A percentile compares a stretch with the other conserved stretches of the same genome.
Conservation (phyloP, 2,113 vertebrate species). For the Rhinoptilus africanus region DNA sequence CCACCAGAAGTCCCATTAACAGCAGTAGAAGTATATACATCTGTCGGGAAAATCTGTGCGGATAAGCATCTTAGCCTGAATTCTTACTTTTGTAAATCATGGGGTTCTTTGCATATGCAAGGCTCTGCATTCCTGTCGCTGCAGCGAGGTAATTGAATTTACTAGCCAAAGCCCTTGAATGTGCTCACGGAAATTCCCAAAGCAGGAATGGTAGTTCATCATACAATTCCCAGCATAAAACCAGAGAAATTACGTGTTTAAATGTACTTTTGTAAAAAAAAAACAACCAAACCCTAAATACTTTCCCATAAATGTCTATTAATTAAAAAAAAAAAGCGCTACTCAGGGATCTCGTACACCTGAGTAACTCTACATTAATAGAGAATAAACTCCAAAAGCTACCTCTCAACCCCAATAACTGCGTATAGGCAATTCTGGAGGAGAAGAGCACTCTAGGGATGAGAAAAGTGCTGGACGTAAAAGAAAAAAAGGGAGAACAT, state of each 20-base stretch:
- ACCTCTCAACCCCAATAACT: neutral
- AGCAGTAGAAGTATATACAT: neutral
- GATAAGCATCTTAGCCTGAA: neutral
- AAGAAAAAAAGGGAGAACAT: neutral
- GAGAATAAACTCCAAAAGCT: neutral
- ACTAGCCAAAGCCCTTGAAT: neutral
- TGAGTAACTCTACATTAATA: neutral
- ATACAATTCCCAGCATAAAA: neutral
- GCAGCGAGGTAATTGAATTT: slow-evolving; percentile 1
- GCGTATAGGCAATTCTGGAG: neutral
- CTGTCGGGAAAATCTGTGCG: neutral
- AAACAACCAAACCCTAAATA: neutral
- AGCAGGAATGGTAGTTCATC: neutral
- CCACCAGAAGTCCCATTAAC: neutral
- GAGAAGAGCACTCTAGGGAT: neutral
- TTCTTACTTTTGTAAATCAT: neutral
- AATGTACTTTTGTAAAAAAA: neutral
- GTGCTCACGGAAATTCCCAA: neutral
- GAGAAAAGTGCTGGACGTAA: neutral
- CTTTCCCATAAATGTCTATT: neutral
- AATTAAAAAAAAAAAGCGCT: neutral
- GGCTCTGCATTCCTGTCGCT: neutral
- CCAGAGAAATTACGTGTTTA: neutral
- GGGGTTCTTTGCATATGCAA: neutral
- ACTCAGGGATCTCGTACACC: neutral